Evolutionary conservation across 2,113 vertebrate species (phyloP), one percentile per base, ranked within the genome.

Genomic region (Donacobius atricapilla): DNA sequence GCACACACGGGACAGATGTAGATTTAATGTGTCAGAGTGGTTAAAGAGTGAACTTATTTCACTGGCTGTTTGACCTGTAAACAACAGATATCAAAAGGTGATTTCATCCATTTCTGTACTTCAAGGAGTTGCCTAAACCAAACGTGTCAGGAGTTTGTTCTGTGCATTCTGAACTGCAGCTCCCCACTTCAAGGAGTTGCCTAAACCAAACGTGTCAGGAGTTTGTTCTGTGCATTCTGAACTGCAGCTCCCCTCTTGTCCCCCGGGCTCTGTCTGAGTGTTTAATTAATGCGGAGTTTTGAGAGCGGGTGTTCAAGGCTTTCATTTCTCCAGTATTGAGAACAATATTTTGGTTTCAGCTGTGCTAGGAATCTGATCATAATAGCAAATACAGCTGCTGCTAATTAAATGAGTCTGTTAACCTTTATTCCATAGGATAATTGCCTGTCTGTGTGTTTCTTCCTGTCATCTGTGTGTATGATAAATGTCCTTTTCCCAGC

Each of bases 331-430:
- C 54, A 19, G 21, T 30, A 12, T 3, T 79, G 81, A 76, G 70
- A 89, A 50, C 31, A 93, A 68, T 75, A 47, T 70, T 90, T 77
- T 51, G 84, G 31, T 57, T 88, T 90, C 72, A 82, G 81, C 83
- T 89, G 37, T 50, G 35, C 15, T 16, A 66, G 69, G n/a, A 64
- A 80, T 57, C 22, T 40, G 50, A 18, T 71, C 28, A 39, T 64
- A 64, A 84, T 15, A 76, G 50, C 54, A 83, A 85, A 84, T 91
- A 75, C 56, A 85, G 79, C 95, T 97, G 75, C 51, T 90, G 66
- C 70, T 91, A 31, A 79, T 90, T 68, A 87, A 90, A 53, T 48
- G 10, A 40, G 31, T 85, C 65, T 76, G 22, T 51, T 82, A 83
- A 73, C 83, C 83, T 86, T 83, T 70, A n/a, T 87, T 89, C 65